Evolutionary conservation across 2,113 vertebrate genomes (phyloP).

Genomic region (Brachypteracias leptosomus): DNA sequence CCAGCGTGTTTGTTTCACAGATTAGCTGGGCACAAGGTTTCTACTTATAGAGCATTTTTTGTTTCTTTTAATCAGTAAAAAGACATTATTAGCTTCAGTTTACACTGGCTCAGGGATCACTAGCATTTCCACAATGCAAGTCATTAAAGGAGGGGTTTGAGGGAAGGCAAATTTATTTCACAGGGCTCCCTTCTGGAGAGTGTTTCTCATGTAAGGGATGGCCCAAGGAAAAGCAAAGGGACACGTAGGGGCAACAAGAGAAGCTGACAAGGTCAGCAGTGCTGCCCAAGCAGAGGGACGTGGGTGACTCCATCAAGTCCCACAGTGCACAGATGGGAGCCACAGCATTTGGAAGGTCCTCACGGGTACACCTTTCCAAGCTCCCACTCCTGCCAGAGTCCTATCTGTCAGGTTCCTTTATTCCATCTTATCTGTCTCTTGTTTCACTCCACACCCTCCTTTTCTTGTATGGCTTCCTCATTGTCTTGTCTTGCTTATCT

Average conservation of each 20-base stretch:
- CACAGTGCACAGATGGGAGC: fast-evolving
- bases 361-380: neutral
- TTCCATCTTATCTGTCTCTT: conserved; percentile 22
- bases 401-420: conserved; percentile 12
- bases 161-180: neutral
- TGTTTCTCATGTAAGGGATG: neutral
- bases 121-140: neutral
- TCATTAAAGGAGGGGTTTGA: neutral
- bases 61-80: neutral
- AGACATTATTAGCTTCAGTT: neutral
- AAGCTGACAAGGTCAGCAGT: neutral
- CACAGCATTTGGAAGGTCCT: neutral
- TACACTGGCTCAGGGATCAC: neutral
- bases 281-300: neutral
- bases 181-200: neutral
- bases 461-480: conserved; percentile 1
- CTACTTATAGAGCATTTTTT: neutral
- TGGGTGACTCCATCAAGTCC: neutral
- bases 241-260: neutral
- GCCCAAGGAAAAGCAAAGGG: neutral
- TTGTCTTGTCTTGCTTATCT: conserved; percentile 29
- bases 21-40: neutral
- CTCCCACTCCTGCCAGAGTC: neutral
- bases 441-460: conserved; percentile 7
- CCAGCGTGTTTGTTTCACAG: neutral